Conservation (phyloP, 2,888 invertebrate genomes). For the Xestia xanthographa region DNA sequence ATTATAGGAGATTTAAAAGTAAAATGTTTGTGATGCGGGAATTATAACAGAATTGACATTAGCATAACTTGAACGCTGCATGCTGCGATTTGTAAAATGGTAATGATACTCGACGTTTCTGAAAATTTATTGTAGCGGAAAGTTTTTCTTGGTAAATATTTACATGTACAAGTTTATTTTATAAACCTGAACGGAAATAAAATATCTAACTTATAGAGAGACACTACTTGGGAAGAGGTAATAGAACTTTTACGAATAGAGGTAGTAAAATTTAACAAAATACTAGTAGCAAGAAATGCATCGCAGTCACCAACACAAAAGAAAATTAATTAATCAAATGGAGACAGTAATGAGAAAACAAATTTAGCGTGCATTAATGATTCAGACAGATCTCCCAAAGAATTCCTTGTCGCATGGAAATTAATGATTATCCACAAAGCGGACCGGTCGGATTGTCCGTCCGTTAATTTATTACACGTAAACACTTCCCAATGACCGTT, state of each 20-base stretch:
- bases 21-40: constrained; percentile 61
- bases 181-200: constrained; percentile 8
- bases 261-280: constrained; percentile 36
- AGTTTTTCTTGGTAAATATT: constrained; percentile 39
- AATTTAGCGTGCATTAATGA: constrained; percentile 63
- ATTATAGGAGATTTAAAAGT: constrained; percentile 65
- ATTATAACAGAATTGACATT: constrained; percentile 58
- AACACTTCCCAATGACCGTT: constrained; percentile 67
- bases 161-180: constrained; percentile 30
- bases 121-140: constrained; percentile 43
- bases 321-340: constrained; percentile 59
- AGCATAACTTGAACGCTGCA: constrained; percentile 62
- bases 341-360: constrained; percentile 63
- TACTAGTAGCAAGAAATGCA: constrained; percentile 22
- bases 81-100: constrained; percentile 59
- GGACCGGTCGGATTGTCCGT: constrained; percentile 60
- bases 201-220: background rate
- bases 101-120: constrained; percentile 51
- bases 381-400: constrained; percentile 61
- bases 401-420: constrained; percentile 65
- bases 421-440: constrained; percentile 66
- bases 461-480: constrained; percentile 67
- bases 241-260: constrained; percentile 27
- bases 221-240: background rate
- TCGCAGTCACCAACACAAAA: constrained; percentile 27